Conservation (phyloP, 2,888 invertebrate species). For the Frankliniella intonsa region DNA sequence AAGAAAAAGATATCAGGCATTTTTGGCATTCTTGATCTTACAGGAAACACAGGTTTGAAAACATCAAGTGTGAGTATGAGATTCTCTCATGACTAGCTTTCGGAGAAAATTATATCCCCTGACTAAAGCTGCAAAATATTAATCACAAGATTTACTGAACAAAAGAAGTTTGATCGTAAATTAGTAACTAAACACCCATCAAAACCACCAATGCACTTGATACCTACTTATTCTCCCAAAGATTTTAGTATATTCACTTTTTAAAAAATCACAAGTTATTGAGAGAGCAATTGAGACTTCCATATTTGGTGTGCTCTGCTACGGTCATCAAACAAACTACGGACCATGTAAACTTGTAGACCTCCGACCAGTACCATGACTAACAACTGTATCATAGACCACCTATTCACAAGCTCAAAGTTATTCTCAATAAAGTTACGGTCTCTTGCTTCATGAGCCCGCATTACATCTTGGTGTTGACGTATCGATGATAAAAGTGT, state of each 20-base stretch:
- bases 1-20: no score
- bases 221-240: not conserved
- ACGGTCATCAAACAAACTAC: conserved; percentile 52
- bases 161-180: no score
- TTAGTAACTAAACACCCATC: not conserved
- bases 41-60: not conserved
- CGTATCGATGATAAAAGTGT: conserved; percentile 43
- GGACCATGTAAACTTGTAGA: conserved; percentile 48
- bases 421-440: conserved; percentile 53
- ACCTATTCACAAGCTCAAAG: conserved; percentile 52
- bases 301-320: conserved; percentile 33
- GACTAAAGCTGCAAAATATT: not conserved
- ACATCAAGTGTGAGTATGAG: not conserved
- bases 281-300: conserved; percentile 21
- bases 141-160: not conserved
- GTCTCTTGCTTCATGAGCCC: conserved; percentile 54
- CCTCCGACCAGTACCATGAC: conserved; percentile 26
- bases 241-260: not conserved
- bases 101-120: not conserved
- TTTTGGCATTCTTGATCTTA: not conserved
- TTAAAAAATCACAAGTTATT: not conserved
- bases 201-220: not conserved
- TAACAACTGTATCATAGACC: conserved; percentile 49
- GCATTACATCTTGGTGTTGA: conserved; percentile 44
- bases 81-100: not conserved